A percentile compares a stretch with the other conserved stretches of the same genome.
phyloP scores from a whole-genome alignment of 2,797 vertebrate genomes.

The Poecilia velifera region DNA sequence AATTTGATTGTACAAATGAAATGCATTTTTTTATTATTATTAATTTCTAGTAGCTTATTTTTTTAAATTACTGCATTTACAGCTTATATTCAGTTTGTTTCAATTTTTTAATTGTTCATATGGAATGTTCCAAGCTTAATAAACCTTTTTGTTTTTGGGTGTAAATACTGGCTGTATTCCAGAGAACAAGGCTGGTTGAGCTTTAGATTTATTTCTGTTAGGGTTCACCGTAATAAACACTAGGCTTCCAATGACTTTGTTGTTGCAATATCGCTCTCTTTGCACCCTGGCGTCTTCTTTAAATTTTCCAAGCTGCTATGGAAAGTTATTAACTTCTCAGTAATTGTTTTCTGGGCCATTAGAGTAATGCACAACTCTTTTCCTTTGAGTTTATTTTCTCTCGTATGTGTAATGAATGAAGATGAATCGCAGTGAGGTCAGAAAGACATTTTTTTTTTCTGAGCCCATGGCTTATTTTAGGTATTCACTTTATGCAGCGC shows the following conservation, averaged over 20 bases:
- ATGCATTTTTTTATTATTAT: background rate
- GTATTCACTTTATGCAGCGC: slow-evolving; percentile 39
- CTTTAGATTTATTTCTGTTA: slow-evolving; percentile 55
- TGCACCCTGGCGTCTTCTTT: slow-evolving; percentile 24
- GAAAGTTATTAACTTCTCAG: slow-evolving; percentile 38
- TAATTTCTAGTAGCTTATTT: background rate
- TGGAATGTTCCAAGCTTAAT: slow-evolving; percentile 75
- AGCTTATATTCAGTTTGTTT: slow-evolving; percentile 28
- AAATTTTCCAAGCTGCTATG: slow-evolving; percentile 14
- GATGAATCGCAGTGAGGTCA: slow-evolving; percentile 46
- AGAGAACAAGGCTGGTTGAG: slow-evolving; percentile 46
- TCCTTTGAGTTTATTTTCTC: slow-evolving; percentile 26
- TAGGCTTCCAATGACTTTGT: slow-evolving; percentile 9
- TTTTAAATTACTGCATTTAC: background rate
- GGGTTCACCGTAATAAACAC: slow-evolving; percentile 22
- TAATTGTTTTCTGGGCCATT: slow-evolving; percentile 54
- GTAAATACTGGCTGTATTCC: slow-evolving; percentile 47
- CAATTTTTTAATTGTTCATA: slow-evolving; percentile 51
- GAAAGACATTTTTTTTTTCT: slow-evolving; percentile 8
- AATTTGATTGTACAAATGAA: background rate
- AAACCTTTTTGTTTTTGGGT: slow-evolving; percentile 57
- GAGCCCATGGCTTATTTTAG: slow-evolving; percentile 56
- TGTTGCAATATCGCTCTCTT: slow-evolving; percentile 3
- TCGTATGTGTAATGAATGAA: slow-evolving; percentile 38
- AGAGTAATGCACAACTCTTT: slow-evolving; percentile 26